Conservation (phyloP, 2,797 vertebrate genomes). For the Danio jaintianensis region DNA sequence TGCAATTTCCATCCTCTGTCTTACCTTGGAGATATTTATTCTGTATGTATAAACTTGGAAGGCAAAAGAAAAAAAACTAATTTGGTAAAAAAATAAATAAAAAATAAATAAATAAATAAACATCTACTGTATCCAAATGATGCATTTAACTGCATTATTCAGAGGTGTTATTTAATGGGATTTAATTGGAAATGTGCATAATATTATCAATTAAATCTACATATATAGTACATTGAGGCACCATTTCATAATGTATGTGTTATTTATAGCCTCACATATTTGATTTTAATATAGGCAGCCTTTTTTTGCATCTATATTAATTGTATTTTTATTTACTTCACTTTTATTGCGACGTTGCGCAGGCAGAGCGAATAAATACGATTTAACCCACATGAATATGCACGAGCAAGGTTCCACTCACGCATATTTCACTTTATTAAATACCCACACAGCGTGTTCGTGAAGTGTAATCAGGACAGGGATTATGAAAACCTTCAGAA, state of each 20-base stretch:
- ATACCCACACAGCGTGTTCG: constrained; percentile 36
- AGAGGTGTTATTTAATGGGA: not conserved
- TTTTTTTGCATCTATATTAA: constrained; percentile 37
- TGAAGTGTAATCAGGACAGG: constrained; percentile 57
- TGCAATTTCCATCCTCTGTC: constrained; percentile 61
- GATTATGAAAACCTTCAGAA: constrained; percentile 58
- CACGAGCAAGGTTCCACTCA: constrained; percentile 34
- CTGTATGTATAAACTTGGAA: not conserved
- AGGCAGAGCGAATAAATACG: constrained; percentile 45
- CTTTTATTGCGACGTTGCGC: constrained; percentile 32
- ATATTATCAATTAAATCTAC: constrained; percentile 1
- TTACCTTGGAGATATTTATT: constrained; percentile 53
- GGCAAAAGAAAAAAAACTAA: not conserved
- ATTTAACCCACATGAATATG: constrained; percentile 54
- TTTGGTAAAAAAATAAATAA: not conserved
- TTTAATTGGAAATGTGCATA: not conserved
- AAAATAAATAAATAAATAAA: not conserved
- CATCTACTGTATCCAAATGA: not conserved
- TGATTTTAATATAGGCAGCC: constrained; percentile 11
- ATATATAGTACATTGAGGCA: not conserved
- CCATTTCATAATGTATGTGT: constrained; percentile 30
- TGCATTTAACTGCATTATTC: not conserved
- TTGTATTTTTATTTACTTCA: constrained; percentile 42
- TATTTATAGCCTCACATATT: constrained; percentile 29
- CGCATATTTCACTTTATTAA: constrained; percentile 50